These are phyloP conservation scores for Nomia melanderi DNA, from an alignment of 1,140 invertebrate genomes.

Conservation along the genomic window DNA sequence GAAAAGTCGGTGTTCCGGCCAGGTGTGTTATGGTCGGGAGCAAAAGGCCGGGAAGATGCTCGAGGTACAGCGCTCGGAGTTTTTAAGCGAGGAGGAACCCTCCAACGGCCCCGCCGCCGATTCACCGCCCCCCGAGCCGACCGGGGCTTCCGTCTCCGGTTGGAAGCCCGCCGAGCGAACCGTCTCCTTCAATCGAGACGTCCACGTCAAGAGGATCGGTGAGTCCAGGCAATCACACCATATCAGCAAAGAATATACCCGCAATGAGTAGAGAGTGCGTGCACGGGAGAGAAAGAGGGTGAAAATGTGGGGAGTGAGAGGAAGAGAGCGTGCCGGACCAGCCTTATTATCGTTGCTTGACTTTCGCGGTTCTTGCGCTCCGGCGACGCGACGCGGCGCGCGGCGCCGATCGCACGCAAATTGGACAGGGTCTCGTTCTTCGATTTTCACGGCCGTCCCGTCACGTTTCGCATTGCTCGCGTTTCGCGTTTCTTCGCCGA, in stretches of 20 bases:
- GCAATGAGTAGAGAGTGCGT: conserved; percentile 30
- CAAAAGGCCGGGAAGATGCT: conserved; percentile 78
- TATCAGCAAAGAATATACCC: conserved; percentile 47
- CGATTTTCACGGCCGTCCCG: too few species aligned
- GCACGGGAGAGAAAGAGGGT: conserved; percentile 9
- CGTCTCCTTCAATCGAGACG: conserved; percentile 94
- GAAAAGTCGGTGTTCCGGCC: conserved; percentile 14
- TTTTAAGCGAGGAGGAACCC: conserved; percentile 77
- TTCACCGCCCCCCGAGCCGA: conserved; percentile 57
- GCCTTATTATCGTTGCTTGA: conserved; percentile 43
- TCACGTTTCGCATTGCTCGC: too few species aligned
- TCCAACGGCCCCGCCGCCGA: conserved; percentile 62
- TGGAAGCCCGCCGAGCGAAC: conserved; percentile 82
- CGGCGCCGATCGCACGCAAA: neutral
- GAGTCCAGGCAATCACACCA: conserved; percentile 81
- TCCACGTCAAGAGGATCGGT: conserved; percentile 93
- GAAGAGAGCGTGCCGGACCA: too few species aligned
- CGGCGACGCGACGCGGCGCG: too few species aligned
- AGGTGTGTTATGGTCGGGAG: conserved; percentile 71
- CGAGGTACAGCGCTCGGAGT: conserved; percentile 82
- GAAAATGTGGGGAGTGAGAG: neutral
- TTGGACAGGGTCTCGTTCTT: neutral
- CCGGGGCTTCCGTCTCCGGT: conserved; percentile 60
- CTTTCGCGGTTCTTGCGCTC: conserved; percentile 31
- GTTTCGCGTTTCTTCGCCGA: too few species aligned